Evolutionary conservation across 2,888 invertebrate genomes (phyloP), one percentile per base, ranked within the genome.

Genomic region (Patella pellucida): DNA sequence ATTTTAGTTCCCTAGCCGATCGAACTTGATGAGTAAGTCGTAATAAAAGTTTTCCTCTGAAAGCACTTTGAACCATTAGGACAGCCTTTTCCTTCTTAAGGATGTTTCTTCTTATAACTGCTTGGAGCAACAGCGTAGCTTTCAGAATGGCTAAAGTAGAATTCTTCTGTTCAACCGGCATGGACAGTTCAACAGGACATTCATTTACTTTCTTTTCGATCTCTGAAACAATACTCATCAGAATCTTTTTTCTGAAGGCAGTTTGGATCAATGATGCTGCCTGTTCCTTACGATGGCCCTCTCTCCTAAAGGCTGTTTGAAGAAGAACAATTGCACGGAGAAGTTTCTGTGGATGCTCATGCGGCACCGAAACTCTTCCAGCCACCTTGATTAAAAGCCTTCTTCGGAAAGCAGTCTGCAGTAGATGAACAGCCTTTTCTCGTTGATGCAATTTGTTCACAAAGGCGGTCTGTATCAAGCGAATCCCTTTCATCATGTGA

Each of bases 61-160:
- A 62, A 23, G 62, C 62, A 62, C 62, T 62, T 23, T 62, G 62
- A 19, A 62, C 62, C 62, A 62, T 62, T 62, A 62, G 23, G 23
- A 62, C 62, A 62, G 62, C 62, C 11, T 62, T 62, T 14, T 62
- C 62, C 14, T 4, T 62, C 62, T 62, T 62, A 23, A 14, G 9
- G 19, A 62, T 23, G 14, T 62, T 62, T 19, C 23, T 62, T 62
- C 62, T 62, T 19, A 62, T 23, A 23, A 62, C 23, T 62, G 62
- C 23, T 14, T 62, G 62, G 14, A 62, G 19, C 19, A 62, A 23
- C 19, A 62, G 62, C 23, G 62, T 62, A 23, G 62, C 62, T 62
- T 62, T 62, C 19, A 62, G 23, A 23, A 62, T 14, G 3, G 62
- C 15, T 62, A 19, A 19, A 19, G 62, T 62, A 23, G 62, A 62